Conservation (phyloP, 1,140 invertebrate genomes). For the Rhyacophila brunnea region DNA sequence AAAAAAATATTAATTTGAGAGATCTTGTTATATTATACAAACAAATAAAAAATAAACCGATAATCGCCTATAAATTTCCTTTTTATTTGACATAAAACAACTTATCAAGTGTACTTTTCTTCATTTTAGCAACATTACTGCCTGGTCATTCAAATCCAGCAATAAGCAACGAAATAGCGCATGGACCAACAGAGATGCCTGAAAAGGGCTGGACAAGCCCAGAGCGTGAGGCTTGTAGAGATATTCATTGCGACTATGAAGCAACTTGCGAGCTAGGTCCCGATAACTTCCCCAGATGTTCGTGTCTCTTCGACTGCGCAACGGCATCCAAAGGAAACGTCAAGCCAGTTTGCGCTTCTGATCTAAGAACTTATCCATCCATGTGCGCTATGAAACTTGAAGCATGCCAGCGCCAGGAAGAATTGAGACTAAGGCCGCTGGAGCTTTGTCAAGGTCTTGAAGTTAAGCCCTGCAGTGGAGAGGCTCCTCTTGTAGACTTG, state of each 20-base stretch:
- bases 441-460: conserved; percentile 74
- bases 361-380: conserved; percentile 77
- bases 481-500: conserved; percentile 68
- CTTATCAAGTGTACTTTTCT: no score
- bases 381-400: conserved; percentile 84
- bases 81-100: no score
- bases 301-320: conserved; percentile 71
- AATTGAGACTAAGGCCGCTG: conserved; percentile 71
- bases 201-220: conserved; percentile 35
- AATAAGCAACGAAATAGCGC: conserved; percentile 29
- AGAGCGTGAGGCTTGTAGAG: conserved; percentile 67
- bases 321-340: conserved; percentile 53
- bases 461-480: conserved; percentile 82
- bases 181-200: conserved; percentile 29
- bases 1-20: no score
- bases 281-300: conserved; percentile 69
- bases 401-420: conserved; percentile 77
- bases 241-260: conserved; percentile 80
- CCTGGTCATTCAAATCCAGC: conserved; percentile 41
- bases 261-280: conserved; percentile 76
- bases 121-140: conserved; percentile 38
- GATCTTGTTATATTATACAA: no score
- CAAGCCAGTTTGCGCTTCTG: conserved; percentile 76
- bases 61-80: no score
- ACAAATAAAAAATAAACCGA: no score